Base-by-base conservation (phyloP, 2,888 invertebrate species). In the Lasioglossum pauxillum region DNA sequence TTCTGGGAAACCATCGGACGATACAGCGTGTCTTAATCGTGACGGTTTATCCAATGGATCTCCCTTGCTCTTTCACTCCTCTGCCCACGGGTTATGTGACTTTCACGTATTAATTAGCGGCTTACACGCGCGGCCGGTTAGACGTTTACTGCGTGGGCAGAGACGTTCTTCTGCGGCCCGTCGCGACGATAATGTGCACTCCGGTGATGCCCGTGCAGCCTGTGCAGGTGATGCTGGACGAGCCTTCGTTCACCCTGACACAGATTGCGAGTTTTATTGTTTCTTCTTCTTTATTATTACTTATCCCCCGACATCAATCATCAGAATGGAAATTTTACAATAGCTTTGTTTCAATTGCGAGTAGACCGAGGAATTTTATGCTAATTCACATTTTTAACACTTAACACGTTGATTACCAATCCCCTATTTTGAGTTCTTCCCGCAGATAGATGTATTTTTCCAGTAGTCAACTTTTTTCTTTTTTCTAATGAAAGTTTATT, bases 101-200 rank as follows among this genome's bases (percentile, higher is more conserved):
- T 93, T 91, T 93, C 92, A 91, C 91, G 91, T 92, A 93, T 93
- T 93, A 93, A 93, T 93, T 93, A 93, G 91, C 88, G 75, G 83
- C 86, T 85, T 78, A 78, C 87, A 78, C 83, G 89, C 90, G 84
- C 67, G 77, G 84, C 77, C 64, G 75, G 75, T 72, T 80, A 44
- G 80, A 82, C 87, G 78, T 74, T 84, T 78, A 79, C 75, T 64
- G 90, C 84, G 91, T 90, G 89, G 91, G 90, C 81, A 82, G 89
- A 16, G 46, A 12, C 19, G 76, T 85, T 89, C 82, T 53, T 87
- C 85, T 80, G 81, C 78, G 79, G 23, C 69, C 60, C 80, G 60
- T 38, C 73, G 75, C 69, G 82, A 75, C 19, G 71, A 71, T 85
- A 69, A 69, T 69, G 67, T 41, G n/a, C 38, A 71, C 41, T 71